Conservation (phyloP, 2,113 vertebrate species). For the Sylvilagus bachmani region DNA sequence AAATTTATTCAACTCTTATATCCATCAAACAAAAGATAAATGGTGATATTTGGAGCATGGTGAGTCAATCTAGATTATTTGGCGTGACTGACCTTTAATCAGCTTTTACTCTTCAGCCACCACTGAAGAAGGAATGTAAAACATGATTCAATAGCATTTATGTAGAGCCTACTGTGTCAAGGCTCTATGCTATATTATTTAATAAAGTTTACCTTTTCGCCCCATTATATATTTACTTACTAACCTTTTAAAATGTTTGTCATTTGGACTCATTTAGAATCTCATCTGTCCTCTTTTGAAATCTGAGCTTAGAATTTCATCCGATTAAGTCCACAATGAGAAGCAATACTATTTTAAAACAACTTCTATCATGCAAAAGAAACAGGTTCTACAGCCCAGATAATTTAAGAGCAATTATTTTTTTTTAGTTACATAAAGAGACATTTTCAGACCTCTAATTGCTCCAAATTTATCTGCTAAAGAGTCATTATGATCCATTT, state of each 20-base stretch:
- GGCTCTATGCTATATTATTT: not conserved
- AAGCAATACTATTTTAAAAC: slow-evolving; percentile 83
- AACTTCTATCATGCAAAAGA: slow-evolving; percentile 75
- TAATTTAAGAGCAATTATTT: slow-evolving; percentile 87
- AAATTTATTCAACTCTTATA: not conserved
- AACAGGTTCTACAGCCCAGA: slow-evolving; percentile 75
- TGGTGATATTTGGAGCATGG: not conserved
- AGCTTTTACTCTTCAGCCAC: not conserved
- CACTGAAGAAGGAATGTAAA: not conserved
- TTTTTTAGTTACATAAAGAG: slow-evolving; percentile 85
- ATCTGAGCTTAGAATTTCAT: slow-evolving; percentile 83
- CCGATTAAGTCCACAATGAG: slow-evolving; percentile 83
- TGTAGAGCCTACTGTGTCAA: not conserved
- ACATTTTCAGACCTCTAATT: slow-evolving; percentile 87
- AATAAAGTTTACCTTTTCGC: slow-evolving; percentile 29
- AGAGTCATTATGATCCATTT: slow-evolving; percentile 84
- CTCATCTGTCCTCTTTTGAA: slow-evolving; percentile 80
- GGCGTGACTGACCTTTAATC: not conserved
- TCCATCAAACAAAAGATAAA: not conserved
- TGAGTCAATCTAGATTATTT: not conserved
- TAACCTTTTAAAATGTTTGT: slow-evolving; percentile 76
- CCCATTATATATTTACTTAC: slow-evolving; percentile 64
- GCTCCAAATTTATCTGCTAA: slow-evolving; percentile 85
- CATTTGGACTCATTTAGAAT: slow-evolving; percentile 82
- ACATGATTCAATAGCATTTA: not conserved